A percentile compares a stretch with the other conserved stretches of the same genome.
Conservation (phyloP, 53 echinoderm and acorn worm species). For the Echinarachnius parma region DNA sequence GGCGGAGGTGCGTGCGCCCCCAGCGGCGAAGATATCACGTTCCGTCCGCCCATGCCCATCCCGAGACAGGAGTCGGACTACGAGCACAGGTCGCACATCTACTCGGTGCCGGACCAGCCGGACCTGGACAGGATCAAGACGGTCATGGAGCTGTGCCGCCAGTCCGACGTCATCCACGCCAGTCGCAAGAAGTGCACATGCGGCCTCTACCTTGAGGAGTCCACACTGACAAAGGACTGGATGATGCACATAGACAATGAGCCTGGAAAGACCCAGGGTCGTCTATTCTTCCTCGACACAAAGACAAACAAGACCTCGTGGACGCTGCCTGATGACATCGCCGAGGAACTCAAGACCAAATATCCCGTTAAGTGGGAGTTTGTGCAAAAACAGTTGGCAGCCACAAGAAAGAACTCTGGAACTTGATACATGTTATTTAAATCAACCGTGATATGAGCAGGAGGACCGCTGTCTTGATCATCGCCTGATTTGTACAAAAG, state of each 20-base stretch:
- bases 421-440: no score
- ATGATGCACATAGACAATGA: constrained; percentile 90
- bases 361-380: constrained; percentile 51
- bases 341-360: constrained; percentile 29
- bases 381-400: constrained; percentile 41
- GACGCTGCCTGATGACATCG: constrained; percentile 57
- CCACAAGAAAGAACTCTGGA: no score
- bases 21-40: background rate
- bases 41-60: constrained; percentile 67
- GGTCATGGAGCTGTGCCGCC: constrained; percentile 61
- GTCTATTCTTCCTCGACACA: constrained; percentile 76
- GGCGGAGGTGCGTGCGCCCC: background rate
- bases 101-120: constrained; percentile 60
- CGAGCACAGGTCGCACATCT: constrained; percentile 55
- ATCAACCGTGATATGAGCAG: no score
- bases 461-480: no score
- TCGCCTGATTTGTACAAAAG: no score
- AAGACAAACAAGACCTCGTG: constrained; percentile 58
- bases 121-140: constrained; percentile 57
- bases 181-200: constrained; percentile 75
- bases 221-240: constrained; percentile 72
- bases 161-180: constrained; percentile 52
- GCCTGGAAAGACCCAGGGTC: constrained; percentile 53
- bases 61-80: constrained; percentile 59
- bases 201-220: constrained; percentile 80